Percentiles rank a stretch among this genome's conserved stretches.
phyloP scores from a whole-genome alignment of 2,888 invertebrate genomes.

The Listrodromus nycthemerus region DNA sequence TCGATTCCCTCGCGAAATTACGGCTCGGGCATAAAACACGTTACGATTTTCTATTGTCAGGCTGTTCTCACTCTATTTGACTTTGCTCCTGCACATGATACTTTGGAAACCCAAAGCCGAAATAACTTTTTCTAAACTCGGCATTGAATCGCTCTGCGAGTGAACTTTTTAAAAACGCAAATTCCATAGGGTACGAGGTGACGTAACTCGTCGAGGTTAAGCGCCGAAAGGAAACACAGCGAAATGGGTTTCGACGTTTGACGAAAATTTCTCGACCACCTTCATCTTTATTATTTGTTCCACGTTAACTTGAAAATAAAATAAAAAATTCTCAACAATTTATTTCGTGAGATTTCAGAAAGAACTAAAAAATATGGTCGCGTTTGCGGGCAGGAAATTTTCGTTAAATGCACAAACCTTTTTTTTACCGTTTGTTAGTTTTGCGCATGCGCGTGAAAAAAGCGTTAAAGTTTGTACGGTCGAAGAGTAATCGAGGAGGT shows the following conservation, averaged over 20 bases:
- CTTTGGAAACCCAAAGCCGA: not conserved
- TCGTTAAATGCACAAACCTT: not conserved
- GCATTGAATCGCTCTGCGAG: not conserved
- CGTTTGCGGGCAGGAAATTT: too few species aligned
- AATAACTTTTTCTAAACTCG: not conserved
- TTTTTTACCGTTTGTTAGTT: too few species aligned
- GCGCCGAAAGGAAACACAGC: not conserved
- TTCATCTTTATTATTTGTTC: not conserved
- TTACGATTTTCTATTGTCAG: not conserved
- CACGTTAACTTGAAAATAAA: not conserved
- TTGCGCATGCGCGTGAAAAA: not conserved
- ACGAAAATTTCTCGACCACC: not conserved
- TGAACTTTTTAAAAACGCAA: not conserved
- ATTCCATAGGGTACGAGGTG: not conserved
- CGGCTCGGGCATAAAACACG: slow-evolving; percentile 15
- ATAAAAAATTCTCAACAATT: not conserved
- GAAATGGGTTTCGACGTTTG: not conserved
- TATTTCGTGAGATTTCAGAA: not conserved
- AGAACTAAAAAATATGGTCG: not conserved
- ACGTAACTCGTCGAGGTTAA: not conserved
- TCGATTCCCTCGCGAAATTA: slow-evolving; percentile 50
- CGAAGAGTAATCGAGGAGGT: not conserved
- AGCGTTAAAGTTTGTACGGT: not conserved
- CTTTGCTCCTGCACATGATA: not conserved
- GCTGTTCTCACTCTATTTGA: not conserved